These are phyloP conservation scores for Toxonevra muliebris DNA, from an alignment of 2,888 invertebrate genomes.

Conservation along the genomic window DNA sequence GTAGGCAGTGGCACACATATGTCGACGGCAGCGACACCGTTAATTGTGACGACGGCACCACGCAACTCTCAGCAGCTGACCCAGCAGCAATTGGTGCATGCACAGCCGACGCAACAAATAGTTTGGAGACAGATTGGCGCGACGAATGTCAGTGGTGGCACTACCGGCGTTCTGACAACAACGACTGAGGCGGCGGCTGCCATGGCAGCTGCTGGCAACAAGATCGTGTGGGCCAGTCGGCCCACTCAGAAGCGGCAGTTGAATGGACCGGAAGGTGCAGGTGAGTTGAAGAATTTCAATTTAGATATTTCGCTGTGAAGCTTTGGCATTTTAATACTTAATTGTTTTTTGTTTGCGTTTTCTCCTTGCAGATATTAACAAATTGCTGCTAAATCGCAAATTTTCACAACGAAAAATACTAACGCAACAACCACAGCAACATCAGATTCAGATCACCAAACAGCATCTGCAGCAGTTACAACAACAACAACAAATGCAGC, in stretches of 20 bases:
- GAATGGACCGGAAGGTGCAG: slow-evolving; percentile 62
- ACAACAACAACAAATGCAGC: slow-evolving; percentile 45
- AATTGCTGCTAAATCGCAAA: slow-evolving; percentile 59
- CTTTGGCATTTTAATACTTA: slow-evolving; percentile 23
- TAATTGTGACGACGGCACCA: slow-evolving; percentile 55
- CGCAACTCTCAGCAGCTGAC: slow-evolving; percentile 50
- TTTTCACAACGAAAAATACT: slow-evolving; percentile 61
- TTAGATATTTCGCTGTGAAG: background rate
- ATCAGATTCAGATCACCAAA: slow-evolving; percentile 57
- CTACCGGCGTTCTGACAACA: slow-evolving; percentile 50
- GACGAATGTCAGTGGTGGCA: slow-evolving; percentile 48
- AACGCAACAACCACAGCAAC: slow-evolving; percentile 48
- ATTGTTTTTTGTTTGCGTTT: slow-evolving; percentile 18
- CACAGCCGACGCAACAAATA: slow-evolving; percentile 52
- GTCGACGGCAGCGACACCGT: slow-evolving; percentile 47
- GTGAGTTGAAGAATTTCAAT: slow-evolving; percentile 36
- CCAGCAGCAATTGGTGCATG: slow-evolving; percentile 48
- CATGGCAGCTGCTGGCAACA: slow-evolving; percentile 51
- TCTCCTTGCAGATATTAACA: slow-evolving; percentile 59
- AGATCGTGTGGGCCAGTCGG: slow-evolving; percentile 60
- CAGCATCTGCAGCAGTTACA: slow-evolving; percentile 46
- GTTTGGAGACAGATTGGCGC: slow-evolving; percentile 61
- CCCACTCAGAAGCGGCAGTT: slow-evolving; percentile 57
- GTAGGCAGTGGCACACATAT: slow-evolving; percentile 36
- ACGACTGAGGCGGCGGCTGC: slow-evolving; percentile 41